Evolutionary conservation across 2,113 vertebrate species (phyloP).

Genomic region (Atherinomorus stipes): DNA sequence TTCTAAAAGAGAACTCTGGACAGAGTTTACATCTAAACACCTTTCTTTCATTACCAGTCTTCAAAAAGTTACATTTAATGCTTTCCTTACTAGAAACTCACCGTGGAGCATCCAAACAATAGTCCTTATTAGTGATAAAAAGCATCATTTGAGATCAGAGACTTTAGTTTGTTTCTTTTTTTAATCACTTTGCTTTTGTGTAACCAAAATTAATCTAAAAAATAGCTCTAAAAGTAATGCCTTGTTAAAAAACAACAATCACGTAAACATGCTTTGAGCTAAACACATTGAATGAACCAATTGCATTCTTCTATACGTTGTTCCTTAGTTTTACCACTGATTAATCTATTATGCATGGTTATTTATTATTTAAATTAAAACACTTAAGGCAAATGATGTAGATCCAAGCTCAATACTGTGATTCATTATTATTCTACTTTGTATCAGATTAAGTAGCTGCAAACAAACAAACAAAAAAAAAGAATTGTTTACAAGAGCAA

Average conservation of each 20-base stretch:
- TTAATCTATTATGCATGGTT: slow-evolving; percentile 30
- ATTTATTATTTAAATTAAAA: slow-evolving; percentile 64
- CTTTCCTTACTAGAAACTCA: slow-evolving; percentile 29
- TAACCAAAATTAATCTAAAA: background rate
- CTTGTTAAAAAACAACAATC: slow-evolving; percentile 14
- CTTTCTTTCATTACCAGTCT: slow-evolving; percentile 26
- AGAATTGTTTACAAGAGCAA: slow-evolving; percentile 53
- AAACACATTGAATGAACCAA: background rate
- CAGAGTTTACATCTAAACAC: too few relatives aligned
- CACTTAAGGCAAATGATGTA: slow-evolving; percentile 38
- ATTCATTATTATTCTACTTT: slow-evolving; percentile 55
- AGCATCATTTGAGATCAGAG: slow-evolving; percentile 30
- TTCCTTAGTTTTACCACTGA: slow-evolving; percentile 15
- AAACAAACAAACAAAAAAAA: slow-evolving; percentile 44
- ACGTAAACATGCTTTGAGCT: slow-evolving; percentile 13
- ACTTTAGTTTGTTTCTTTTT: slow-evolving; percentile 23
- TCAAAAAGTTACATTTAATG: slow-evolving; percentile 27
- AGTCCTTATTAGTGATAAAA: slow-evolving; percentile 34
- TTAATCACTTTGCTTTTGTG: slow-evolving; percentile 15
- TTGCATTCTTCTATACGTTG: slow-evolving; percentile 16
- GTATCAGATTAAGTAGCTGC: slow-evolving; percentile 30
- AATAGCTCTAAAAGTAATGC: slow-evolving; percentile 19
- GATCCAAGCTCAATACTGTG: slow-evolving; percentile 46
- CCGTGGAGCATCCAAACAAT: slow-evolving; percentile 23
- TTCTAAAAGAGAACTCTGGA: too few relatives aligned